Conservation (phyloP, 2,797 vertebrate genomes). For the Masticophis lateralis region DNA sequence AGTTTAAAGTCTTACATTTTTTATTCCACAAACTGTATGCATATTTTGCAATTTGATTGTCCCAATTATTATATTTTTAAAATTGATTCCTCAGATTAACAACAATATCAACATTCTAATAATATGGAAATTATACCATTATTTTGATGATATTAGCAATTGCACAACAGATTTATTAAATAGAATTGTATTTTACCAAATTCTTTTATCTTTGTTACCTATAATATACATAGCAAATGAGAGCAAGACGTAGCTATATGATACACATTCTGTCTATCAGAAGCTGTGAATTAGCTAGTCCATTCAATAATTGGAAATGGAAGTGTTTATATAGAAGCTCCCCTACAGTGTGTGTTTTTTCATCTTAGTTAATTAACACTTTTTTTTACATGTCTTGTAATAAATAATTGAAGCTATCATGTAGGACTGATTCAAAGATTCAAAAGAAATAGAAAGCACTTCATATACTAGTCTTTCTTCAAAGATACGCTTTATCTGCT, state of each 20-base stretch:
- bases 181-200: not conserved
- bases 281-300: constrained; percentile 67
- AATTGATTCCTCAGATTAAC: too few relatives aligned
- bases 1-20: not conserved
- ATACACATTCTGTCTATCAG: constrained; percentile 50
- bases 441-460: constrained; percentile 52
- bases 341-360: constrained; percentile 63
- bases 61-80: too few relatives aligned
- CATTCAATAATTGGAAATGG: constrained; percentile 60
- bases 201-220: not conserved
- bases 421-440: constrained; percentile 57
- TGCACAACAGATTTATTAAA: not conserved
- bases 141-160: not conserved
- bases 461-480: constrained; percentile 55
- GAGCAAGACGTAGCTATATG: constrained; percentile 47
- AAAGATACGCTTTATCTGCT: constrained; percentile 49
- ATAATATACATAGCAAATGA: not conserved
- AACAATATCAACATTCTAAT: constrained; percentile 8
- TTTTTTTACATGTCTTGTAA: constrained; percentile 63
- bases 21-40: not conserved
- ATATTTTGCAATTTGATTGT: not conserved
- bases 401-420: constrained; percentile 69
- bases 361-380: constrained; percentile 69
- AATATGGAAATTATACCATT: not conserved
- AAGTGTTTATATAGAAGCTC: constrained; percentile 56